A percentile compares a stretch with the other conserved stretches of the same genome.
These are phyloP conservation scores for Lycaon pictus DNA, from an alignment of 2,113 vertebrate genomes.

Conservation along the genomic window DNA sequence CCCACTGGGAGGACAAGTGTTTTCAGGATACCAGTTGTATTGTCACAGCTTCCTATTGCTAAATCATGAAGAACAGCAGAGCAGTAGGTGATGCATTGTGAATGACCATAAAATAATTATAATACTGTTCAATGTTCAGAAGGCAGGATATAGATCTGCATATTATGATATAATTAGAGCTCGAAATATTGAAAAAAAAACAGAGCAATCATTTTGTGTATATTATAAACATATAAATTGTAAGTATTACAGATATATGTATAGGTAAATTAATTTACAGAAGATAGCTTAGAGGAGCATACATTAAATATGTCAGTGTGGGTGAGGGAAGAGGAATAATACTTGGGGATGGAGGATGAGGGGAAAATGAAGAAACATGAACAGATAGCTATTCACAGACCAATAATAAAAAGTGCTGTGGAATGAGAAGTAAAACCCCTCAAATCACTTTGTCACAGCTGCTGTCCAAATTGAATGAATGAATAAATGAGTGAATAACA, in stretches of 20 bases:
- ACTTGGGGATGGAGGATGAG: neutral
- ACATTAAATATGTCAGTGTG: neutral
- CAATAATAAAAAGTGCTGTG: neutral
- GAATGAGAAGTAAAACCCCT: neutral
- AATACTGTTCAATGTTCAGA: neutral
- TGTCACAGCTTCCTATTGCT: neutral
- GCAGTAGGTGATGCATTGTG: neutral
- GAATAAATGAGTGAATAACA: neutral
- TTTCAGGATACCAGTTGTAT: neutral
- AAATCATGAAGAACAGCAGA: neutral
- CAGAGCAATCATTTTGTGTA: neutral
- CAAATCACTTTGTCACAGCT: neutral
- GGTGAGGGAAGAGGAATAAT: neutral
- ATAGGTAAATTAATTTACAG: neutral
- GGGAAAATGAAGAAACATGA: neutral
- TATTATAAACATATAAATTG: neutral
- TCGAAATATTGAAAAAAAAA: neutral
- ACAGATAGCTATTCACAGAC: neutral
- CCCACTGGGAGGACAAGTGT: neutral
- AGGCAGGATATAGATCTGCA: neutral
- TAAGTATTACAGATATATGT: neutral
- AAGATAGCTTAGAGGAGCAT: neutral
- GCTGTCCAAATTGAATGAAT: neutral
- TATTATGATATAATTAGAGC: neutral
- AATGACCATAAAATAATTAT: neutral